A percentile compares a stretch with the other conserved stretches of the same genome.
Conservation (phyloP, 35 echinoderm and acorn worm species). For the Heliocidaris erythrogramma region DNA sequence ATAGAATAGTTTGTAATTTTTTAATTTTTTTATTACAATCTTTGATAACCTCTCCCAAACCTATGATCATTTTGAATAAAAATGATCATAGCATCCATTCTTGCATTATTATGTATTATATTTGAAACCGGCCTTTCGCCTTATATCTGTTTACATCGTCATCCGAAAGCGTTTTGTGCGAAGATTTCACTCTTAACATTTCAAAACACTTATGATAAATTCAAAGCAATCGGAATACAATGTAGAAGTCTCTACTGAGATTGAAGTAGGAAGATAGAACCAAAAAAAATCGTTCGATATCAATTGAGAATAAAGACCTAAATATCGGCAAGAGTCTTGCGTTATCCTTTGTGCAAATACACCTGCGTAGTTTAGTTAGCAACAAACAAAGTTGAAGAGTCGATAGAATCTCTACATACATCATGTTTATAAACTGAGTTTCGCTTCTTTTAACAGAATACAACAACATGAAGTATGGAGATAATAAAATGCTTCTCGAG, state of each 20-base stretch:
- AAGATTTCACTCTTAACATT: background rate
- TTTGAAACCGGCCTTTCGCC: no score
- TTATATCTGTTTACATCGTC: no score
- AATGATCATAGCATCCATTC: no score
- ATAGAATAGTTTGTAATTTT: no score
- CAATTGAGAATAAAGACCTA: background rate
- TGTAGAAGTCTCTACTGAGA: background rate
- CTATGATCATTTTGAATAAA: no score
- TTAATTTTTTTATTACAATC: no score
- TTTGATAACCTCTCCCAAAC: no score
- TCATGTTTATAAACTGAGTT: background rate
- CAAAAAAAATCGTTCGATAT: background rate
- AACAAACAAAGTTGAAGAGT: background rate
- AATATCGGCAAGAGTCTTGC: background rate
- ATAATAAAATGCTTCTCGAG: background rate
- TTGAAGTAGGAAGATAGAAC: background rate
- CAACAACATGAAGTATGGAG: background rate
- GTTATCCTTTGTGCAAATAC: conserved; percentile 2
- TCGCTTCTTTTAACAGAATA: background rate
- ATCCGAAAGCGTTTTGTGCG: no score
- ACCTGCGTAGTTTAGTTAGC: background rate
- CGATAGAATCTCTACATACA: background rate
- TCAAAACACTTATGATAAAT: background rate
- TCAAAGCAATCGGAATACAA: background rate
- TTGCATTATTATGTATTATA: no score